These are phyloP conservation scores for Gallinago nigripennis DNA, from an alignment of 2,797 vertebrate species.

Conservation along the genomic window DNA sequence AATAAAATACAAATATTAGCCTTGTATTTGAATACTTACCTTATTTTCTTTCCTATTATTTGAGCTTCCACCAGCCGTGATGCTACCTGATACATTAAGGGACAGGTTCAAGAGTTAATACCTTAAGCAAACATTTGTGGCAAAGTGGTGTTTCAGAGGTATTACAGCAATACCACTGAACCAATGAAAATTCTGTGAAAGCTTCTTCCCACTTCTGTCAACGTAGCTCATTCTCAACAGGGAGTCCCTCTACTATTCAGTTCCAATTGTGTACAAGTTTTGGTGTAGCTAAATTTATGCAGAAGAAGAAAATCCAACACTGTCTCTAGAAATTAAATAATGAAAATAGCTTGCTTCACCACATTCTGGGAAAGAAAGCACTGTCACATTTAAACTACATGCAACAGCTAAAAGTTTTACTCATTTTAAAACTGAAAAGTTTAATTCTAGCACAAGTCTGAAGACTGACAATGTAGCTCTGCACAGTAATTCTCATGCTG, in stretches of 20 bases:
- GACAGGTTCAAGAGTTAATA: background rate
- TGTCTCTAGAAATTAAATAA: background rate
- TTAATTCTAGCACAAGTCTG: background rate
- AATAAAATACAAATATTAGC: background rate
- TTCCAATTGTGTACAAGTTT: background rate
- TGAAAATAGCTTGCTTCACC: background rate
- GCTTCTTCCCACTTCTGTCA: background rate
- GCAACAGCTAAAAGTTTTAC: background rate
- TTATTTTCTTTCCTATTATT: background rate
- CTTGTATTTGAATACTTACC: slow-evolving; percentile 46
- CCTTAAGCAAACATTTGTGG: background rate
- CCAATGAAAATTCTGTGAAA: background rate
- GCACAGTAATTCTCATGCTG: background rate
- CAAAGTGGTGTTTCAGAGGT: background rate
- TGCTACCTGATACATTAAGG: slow-evolving; percentile 9
- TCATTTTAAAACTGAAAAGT: background rate
- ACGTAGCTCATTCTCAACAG: background rate
- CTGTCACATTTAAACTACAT: background rate
- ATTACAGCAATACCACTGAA: background rate
- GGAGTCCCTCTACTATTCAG: background rate
- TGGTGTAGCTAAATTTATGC: background rate
- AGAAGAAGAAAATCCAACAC: background rate
- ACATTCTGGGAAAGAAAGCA: background rate
- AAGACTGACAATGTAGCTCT: background rate
- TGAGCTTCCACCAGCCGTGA: background rate